phyloP scores from a whole-genome alignment of 2,888 invertebrate genomes.

The Dryomyza anilis region DNA sequence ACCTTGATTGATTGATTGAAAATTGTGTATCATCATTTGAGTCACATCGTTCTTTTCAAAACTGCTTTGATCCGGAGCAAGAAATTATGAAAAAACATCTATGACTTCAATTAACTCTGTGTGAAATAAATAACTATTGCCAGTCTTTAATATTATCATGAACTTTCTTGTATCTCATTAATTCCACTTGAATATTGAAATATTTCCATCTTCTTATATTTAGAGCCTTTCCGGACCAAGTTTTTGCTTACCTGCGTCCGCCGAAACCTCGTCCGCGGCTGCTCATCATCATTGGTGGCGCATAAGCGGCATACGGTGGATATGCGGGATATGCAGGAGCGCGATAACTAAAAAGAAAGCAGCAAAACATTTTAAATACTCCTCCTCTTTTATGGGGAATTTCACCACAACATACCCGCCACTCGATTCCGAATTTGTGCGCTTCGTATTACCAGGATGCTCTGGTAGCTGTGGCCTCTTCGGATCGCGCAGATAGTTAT shows the following conservation, averaged over 20 bases:
- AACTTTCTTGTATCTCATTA: no score
- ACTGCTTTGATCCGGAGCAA: no score
- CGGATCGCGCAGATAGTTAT: constrained; percentile 92
- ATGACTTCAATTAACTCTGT: no score
- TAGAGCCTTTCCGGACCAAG: no score
- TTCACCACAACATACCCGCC: constrained; percentile 23
- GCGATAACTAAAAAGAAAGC: constrained; percentile 46
- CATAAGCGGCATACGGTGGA: constrained; percentile 63
- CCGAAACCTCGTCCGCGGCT: constrained; percentile 63
- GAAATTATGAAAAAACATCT: no score
- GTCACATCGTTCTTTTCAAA: no score
- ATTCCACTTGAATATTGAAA: neutral
- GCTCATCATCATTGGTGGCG: constrained; percentile 62
- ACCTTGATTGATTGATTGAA: no score
- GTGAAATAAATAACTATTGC: no score
- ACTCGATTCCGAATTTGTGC: constrained; percentile 51
- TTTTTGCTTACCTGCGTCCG: constrained; percentile 42
- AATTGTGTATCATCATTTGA: no score
- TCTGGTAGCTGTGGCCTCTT: constrained; percentile 94
- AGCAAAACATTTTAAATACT: neutral
- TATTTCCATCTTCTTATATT: neutral
- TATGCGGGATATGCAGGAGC: constrained; percentile 57
- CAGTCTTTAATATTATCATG: no score
- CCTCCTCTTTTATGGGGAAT: neutral
- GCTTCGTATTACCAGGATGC: constrained; percentile 66